These are phyloP conservation scores for Nemoura dubitans DNA, from an alignment of 2,888 invertebrate genomes.

Conservation along the genomic window DNA sequence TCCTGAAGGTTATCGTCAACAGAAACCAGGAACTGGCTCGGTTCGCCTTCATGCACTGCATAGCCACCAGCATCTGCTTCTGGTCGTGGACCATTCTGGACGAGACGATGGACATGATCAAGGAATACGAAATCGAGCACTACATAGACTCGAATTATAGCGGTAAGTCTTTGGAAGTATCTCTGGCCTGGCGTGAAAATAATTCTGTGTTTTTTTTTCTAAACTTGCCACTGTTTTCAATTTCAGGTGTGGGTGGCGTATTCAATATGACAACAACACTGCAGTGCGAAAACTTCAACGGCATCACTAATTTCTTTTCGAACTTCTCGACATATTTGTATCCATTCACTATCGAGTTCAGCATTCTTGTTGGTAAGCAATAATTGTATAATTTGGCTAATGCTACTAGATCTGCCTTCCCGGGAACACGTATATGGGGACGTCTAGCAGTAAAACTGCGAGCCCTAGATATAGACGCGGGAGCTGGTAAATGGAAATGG, in stretches of 20 bases:
- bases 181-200: no score
- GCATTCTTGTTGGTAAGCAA: constrained; percentile 74
- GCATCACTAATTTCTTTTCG: constrained; percentile 35
- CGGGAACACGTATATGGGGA: no score
- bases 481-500: no score
- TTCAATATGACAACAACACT: background rate
- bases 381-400: background rate
- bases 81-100: constrained; percentile 81
- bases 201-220: no score
- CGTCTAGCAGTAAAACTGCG: no score
- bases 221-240: constrained; percentile 55
- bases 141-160: constrained; percentile 34
- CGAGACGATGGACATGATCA: constrained; percentile 74
- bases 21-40: constrained; percentile 68
- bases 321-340: constrained; percentile 79
- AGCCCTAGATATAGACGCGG: no score
- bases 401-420: no score
- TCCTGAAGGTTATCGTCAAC: constrained; percentile 68
- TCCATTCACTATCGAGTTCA: constrained; percentile 83
- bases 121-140: background rate
- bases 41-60: constrained; percentile 82
- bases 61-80: constrained; percentile 80
- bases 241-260: constrained; percentile 41
- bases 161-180: constrained; percentile 56
- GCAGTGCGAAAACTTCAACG: background rate